Conservation (phyloP, 2,888 invertebrate species). For the Hartigia nigra region DNA sequence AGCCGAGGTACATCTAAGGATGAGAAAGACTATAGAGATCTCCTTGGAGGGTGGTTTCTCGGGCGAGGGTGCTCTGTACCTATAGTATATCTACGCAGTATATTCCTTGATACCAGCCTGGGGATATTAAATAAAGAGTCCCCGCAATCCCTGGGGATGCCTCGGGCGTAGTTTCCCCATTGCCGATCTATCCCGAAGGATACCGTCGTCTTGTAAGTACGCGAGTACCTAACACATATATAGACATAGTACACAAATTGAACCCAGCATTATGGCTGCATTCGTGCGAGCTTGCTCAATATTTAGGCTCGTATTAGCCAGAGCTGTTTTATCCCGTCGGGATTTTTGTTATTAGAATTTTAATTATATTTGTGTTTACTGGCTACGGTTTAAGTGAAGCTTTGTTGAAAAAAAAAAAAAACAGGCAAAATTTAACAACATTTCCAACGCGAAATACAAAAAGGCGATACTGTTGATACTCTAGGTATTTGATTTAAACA, state of each 20-base stretch:
- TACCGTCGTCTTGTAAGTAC: constrained; percentile 31
- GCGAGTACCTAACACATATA: background rate
- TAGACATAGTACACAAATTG: constrained; percentile 12
- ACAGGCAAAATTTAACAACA: no score
- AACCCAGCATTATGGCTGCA: constrained; percentile 46
- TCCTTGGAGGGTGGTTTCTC: background rate
- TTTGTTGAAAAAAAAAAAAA: background rate
- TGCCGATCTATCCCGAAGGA: constrained; percentile 24
- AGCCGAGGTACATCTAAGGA: background rate
- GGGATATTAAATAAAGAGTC: constrained; percentile 61
- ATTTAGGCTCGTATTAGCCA: constrained; percentile 46
- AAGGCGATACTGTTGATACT: background rate
- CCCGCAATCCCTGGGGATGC: constrained; percentile 46
- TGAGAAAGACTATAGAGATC: background rate
- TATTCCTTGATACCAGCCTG: constrained; percentile 58
- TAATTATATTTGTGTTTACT: constrained; percentile 45
- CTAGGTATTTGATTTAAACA: background rate
- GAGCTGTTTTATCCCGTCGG: constrained; percentile 6
- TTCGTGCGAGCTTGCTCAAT: constrained; percentile 56
- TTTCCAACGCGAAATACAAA: background rate
- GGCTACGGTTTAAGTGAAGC: background rate
- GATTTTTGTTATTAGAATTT: constrained; percentile 37
- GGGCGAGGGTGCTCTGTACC: background rate
- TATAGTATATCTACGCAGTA: constrained; percentile 17
- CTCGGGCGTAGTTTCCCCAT: constrained; percentile 43